Conservation (phyloP, 1,140 invertebrate genomes). For the Papilio helenus region DNA sequence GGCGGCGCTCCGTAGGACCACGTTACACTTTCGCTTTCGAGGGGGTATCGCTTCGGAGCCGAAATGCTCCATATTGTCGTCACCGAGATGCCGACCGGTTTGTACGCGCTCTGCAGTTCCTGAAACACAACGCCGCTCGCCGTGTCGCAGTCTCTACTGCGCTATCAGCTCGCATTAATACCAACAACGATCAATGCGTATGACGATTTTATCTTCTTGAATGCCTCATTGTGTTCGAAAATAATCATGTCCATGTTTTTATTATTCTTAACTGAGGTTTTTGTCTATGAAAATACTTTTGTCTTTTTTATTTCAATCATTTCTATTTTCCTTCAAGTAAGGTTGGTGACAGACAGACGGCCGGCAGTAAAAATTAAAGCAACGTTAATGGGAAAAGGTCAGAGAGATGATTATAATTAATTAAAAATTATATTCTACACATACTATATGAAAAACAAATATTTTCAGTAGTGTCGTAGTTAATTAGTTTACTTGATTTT, state of each 20-base stretch:
- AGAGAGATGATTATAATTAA: no score
- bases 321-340: no score
- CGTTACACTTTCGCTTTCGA: conserved; percentile 82
- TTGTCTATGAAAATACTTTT: background rate
- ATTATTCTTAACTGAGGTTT: background rate
- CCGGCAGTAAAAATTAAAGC: no score
- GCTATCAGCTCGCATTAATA: background rate
- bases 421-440: no score
- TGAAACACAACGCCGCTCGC: conserved; percentile 42
- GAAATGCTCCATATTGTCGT: conserved; percentile 69
- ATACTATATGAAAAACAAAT: no score
- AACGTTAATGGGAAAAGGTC: no score
- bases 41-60: conserved; percentile 65
- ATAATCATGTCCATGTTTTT: background rate
- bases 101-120: conserved; percentile 50
- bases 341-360: no score
- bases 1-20: conserved; percentile 71
- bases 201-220: background rate
- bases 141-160: background rate
- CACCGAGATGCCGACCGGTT: conserved; percentile 63
- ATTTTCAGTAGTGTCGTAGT: no score
- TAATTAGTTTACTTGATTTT: no score
- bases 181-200: background rate
- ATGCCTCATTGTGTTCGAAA: conserved; percentile 6
- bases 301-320: background rate